These are phyloP conservation scores for Agrilus cyanescens DNA, from an alignment of 2,888 invertebrate genomes.

Conservation along the genomic window DNA sequence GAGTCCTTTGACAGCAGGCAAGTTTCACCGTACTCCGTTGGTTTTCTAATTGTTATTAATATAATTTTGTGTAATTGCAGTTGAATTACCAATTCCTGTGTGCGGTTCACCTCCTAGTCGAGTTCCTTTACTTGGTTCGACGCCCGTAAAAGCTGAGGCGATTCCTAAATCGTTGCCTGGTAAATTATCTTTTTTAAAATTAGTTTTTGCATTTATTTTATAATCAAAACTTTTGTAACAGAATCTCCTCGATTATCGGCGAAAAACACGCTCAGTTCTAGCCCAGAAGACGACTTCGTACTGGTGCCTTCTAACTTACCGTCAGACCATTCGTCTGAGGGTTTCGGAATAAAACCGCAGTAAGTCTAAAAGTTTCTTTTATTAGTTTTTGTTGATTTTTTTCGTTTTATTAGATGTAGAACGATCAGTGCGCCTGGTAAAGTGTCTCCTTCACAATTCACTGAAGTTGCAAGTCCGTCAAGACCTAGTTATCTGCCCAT, in stretches of 20 bases:
- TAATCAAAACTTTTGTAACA: not conserved
- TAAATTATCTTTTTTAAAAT: not conserved
- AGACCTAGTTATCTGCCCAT: constrained; percentile 57
- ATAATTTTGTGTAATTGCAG: constrained; percentile 6
- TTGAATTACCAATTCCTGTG: constrained; percentile 28
- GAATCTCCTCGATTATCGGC: constrained; percentile 11
- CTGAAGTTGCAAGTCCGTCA: constrained; percentile 43
- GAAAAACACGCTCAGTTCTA: constrained; percentile 38
- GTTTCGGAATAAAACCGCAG: constrained; percentile 21
- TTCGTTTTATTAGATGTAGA: constrained; percentile 5
- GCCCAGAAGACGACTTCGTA: constrained; percentile 75
- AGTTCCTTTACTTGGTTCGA: constrained; percentile 11
- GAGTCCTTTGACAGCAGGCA: constrained; percentile 20
- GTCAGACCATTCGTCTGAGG: constrained; percentile 45
- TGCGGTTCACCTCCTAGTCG: constrained; percentile 27
- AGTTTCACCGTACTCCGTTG: not conserved
- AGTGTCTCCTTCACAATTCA: constrained; percentile 14
- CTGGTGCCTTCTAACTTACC: constrained; percentile 61
- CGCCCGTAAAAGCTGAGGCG: constrained; percentile 10
- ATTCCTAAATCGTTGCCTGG: constrained; percentile 11
- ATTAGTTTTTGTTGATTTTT: not conserved
- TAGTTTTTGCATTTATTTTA: not conserved
- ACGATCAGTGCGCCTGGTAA: constrained; percentile 5
- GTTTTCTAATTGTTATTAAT: not conserved
- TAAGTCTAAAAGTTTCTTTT: constrained; percentile 22